phyloP scores from a whole-genome alignment of 1,140 invertebrate species.

The Drosophila cardini region DNA sequence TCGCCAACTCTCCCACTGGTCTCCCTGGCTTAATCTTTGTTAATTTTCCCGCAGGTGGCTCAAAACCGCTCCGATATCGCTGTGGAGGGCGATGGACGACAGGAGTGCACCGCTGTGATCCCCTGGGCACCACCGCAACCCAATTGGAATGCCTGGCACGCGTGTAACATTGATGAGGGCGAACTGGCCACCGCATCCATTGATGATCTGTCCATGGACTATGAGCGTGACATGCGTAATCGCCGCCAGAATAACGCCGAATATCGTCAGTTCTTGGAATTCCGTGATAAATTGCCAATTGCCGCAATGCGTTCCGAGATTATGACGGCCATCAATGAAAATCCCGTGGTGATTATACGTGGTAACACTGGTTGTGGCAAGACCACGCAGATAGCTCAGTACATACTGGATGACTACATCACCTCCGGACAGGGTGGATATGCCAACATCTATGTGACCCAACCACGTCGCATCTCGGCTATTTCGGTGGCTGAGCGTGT shows the following conservation, averaged over 20 bases:
- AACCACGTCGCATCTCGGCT: slow-evolving; percentile 97
- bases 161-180: slow-evolving; percentile 97
- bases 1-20: neutral
- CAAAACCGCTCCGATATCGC: slow-evolving; percentile 18
- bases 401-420: slow-evolving; percentile 97
- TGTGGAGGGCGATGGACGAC: slow-evolving; percentile 28
- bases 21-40: neutral
- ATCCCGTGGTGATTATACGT: slow-evolving; percentile 94
- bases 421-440: slow-evolving; percentile 92
- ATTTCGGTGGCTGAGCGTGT: slow-evolving; percentile 97
- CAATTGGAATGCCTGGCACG: slow-evolving; percentile 99
- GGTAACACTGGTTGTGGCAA: slow-evolving; percentile 98
- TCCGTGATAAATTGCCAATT: slow-evolving; percentile 91
- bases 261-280: slow-evolving; percentile 85
- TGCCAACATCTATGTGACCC: slow-evolving; percentile 96
- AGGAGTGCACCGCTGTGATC: slow-evolving; percentile 88
- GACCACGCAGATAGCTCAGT: slow-evolving; percentile 96
- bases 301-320: slow-evolving; percentile 90
- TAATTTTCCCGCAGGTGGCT: slow-evolving; percentile 28
- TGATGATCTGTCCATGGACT: slow-evolving; percentile 92
- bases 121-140: slow-evolving; percentile 97
- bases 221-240: slow-evolving; percentile 88
- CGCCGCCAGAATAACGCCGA: slow-evolving; percentile 74
- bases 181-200: slow-evolving; percentile 92
- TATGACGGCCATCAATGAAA: slow-evolving; percentile 93